These are phyloP conservation scores for Aphrophora alni DNA, from an alignment of 2,888 invertebrate genomes.

Conservation along the genomic window DNA sequence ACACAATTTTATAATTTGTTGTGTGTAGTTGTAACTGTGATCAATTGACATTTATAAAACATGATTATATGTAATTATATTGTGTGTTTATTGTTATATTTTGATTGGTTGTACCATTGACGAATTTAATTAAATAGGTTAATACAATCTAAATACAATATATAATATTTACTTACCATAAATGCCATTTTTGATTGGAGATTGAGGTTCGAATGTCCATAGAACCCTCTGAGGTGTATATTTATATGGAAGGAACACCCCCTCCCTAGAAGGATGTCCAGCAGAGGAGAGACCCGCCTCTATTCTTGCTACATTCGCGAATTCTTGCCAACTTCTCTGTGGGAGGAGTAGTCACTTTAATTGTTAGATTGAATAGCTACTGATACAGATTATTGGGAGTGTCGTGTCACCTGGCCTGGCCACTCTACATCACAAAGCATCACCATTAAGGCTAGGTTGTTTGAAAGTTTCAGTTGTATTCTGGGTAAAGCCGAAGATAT, in stretches of 20 bases:
- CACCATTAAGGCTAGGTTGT: too few species aligned
- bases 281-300: slow-evolving; percentile 3
- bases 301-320: not conserved
- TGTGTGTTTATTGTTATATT: too few species aligned
- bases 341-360: not conserved
- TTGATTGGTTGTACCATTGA: too few species aligned
- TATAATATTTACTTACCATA: not conserved
- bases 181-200: slow-evolving; percentile 3
- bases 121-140: too few species aligned
- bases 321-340: not conserved
- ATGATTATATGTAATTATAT: too few species aligned
- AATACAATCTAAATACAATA: too few species aligned
- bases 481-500: too few species aligned
- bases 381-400: not conserved
- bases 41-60: too few species aligned
- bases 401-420: not conserved
- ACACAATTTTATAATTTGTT: too few species aligned
- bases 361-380: not conserved
- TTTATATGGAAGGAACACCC: not conserved
- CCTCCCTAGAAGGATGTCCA: not conserved
- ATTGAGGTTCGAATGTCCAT: not conserved
- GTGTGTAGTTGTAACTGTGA: too few species aligned
- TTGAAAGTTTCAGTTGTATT: too few species aligned
- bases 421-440: not conserved
- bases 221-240: not conserved